Evolutionary conservation across 2,113 vertebrate species (phyloP), one percentile per base, ranked within the genome.

Genomic region (Nansenia antarctica): DNA sequence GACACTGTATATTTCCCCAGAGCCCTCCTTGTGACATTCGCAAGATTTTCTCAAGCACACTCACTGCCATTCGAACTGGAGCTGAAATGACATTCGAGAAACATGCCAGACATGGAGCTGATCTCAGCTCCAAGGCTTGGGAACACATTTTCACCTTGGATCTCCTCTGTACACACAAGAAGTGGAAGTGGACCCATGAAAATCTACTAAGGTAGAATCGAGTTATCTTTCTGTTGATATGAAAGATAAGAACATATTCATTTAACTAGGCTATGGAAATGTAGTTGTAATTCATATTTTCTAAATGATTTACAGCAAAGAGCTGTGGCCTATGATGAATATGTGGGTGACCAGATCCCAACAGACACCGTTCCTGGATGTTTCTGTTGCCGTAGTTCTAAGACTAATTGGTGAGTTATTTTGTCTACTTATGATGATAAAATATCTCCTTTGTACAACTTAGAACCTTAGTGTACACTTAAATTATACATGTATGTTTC

Each of bases 271-370:
- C n/a, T n/a, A n/a, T n/a, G n/a, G n/a, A n/a, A n/a, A n/a, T n/a
- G n/a, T n/a, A n/a, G 0, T 74, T 77, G 26, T 27, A 34, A 2
- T 72, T 47, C n/a, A 34, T 71, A 3, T 63, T 42, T 20, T 18
- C 18, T 47, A 57, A 60, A 76, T 62, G 64, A 27, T 72, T 79
- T 63, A 27, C 74, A 99, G 98, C 35, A 95, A 95, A 79, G 92
- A 95, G 62, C 89, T 98, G 69, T 99, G 98, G 98, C 98, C 98
- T 22, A 78, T 95, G 1, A 94, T 99, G 95, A 95, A 99, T 80
- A 88, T 89, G 7, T 99, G 97, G 97, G 84, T 98, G 72, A 92
- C 90, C n/a, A n/a, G n/a, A n/a, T n/a, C n/a, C 14, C 93, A 94
- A 61, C 91, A 93, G 59, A 59, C 42, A 27, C 39, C 89, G 0